Evolutionary conservation across 1,140 invertebrate species (phyloP), one percentile per base, ranked within the genome.

Genomic region (Callitettix versicolor): DNA sequence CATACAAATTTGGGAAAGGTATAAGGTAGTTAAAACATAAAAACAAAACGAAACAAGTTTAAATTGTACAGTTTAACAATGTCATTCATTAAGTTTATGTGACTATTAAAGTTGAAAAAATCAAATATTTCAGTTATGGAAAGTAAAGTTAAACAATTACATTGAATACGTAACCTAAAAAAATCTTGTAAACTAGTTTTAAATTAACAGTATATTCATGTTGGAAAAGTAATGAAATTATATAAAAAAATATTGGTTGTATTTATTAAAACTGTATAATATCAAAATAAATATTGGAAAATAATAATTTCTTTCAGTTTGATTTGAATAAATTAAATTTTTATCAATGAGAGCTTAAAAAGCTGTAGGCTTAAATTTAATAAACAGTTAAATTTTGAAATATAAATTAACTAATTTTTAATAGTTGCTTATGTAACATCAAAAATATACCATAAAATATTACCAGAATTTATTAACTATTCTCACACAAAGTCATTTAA

Each of bases 291-390:
- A 15, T 14, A 24, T 33, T 33, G 12, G 43, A 46, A 46, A 18
- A 43, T n/a, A n/a, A n/a, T n/a, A n/a, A n/a, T n/a, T n/a, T n/a
- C n/a, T n/a, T n/a, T n/a, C n/a, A n/a, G n/a, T n/a, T n/a, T n/a
- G n/a, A n/a, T n/a, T n/a, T n/a, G n/a, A 43, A 43, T 17, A 49
- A 49, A 33, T n/a, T 9, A 33, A n/a, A 12, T 49, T 49, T 49
- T 20, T 33, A 49, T 33, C 30, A 49, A 33, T 3, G 30, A 49
- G 24, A 49, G 14, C 14, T 43, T 9, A 15, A 43, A 43, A 6
- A 6, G 20, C 17, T 43, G 6, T 15, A 9, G 34, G 14, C 41
- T 43, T 9, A 6, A 7, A 43, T 15, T 43, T 15, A 43, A 43
- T 17, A 43, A 43, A 18, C 41, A 15, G 14, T 15, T 43, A 36